Evolutionary conservation across 2,113 vertebrate species (phyloP).

Genomic region (Oryzias woworae): DNA sequence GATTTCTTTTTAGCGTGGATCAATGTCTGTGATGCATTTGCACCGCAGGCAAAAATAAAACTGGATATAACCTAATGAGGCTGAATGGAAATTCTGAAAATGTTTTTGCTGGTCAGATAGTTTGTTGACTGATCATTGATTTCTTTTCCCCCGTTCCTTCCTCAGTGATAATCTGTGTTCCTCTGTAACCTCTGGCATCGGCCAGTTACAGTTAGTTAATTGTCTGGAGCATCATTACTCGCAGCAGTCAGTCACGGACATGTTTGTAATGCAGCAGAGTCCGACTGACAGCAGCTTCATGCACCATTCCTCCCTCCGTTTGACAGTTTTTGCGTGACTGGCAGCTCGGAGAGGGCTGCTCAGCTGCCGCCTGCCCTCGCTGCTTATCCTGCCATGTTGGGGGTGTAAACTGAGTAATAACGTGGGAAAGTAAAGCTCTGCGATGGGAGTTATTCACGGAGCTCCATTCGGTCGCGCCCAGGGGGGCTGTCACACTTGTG

Average conservation of each 20-base stretch:
- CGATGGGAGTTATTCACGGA: conserved; percentile 67
- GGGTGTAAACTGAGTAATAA: conserved; percentile 65
- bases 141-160: too few species aligned
- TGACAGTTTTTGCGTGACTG: conserved; percentile 40
- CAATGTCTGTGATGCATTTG: too few species aligned
- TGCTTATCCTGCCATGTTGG: conserved; percentile 63
- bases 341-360: conserved; percentile 31
- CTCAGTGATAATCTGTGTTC: too few species aligned
- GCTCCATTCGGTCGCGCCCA: conserved; percentile 47
- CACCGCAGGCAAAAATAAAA: too few species aligned
- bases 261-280: conserved; percentile 4
- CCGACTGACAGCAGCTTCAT: neutral
- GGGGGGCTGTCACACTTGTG: conserved; percentile 58
- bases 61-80: too few species aligned
- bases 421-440: conserved; percentile 63
- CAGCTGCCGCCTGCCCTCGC: conserved; percentile 31
- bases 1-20: too few species aligned
- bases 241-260: conserved; percentile 33
- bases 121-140: too few species aligned
- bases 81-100: too few species aligned
- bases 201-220: neutral
- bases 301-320: conserved; percentile 2
- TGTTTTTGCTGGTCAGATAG: too few species aligned
- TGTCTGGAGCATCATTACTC: conserved; percentile 5
- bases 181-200: too few species aligned